phyloP scores from a whole-genome alignment of 2,113 vertebrate genomes.

The Chrysemys picta region DNA sequence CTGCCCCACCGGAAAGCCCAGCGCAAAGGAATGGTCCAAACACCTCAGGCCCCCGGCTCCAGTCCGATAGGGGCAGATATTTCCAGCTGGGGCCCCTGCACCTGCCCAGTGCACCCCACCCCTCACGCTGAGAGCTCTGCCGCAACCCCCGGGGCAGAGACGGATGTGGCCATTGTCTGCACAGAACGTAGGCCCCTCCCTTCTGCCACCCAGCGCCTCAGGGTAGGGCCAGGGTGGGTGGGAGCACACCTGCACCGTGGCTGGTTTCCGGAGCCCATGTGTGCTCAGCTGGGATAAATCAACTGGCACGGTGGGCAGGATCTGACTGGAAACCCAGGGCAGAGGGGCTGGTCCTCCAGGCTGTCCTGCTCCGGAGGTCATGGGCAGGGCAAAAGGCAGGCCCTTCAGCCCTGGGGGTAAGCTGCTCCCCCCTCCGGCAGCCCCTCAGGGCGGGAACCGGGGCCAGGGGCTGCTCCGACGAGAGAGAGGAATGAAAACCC shows the following conservation, averaged over 20 bases:
- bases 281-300: too few species aligned
- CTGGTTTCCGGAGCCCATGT: not conserved
- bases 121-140: not conserved
- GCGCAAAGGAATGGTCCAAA: not conserved
- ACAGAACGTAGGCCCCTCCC: not conserved
- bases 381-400: too few species aligned
- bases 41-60: too few species aligned
- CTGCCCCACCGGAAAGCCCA: not conserved
- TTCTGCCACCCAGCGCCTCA: not conserved
- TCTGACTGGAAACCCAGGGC: too few species aligned
- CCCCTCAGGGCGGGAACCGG: too few species aligned
- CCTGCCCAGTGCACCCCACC: not conserved
- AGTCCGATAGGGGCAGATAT: too few species aligned
- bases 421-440: too few species aligned
- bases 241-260: not conserved
- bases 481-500: too few species aligned
- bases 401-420: not conserved
- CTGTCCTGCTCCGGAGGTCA: not conserved
- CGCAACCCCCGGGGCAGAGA: too few species aligned
- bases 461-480: too few species aligned
- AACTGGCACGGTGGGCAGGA: not conserved
- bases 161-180: not conserved
- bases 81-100: not conserved
- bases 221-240: not conserved
- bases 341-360: too few species aligned